phyloP scores from a whole-genome alignment of 2,113 vertebrate genomes.

The Pterocles orientalis region DNA sequence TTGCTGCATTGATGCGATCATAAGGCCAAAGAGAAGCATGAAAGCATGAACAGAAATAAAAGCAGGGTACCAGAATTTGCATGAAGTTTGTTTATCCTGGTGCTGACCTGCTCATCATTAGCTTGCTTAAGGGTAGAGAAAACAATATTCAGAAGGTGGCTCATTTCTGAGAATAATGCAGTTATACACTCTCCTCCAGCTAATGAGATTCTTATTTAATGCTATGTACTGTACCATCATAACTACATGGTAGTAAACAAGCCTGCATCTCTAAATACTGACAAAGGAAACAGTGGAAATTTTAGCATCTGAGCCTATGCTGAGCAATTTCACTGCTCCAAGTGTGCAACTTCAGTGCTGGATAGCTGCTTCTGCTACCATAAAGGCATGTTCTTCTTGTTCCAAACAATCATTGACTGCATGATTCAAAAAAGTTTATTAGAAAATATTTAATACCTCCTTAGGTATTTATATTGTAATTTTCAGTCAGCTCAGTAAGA shows the following conservation, averaged over 20 bases:
- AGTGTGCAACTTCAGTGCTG: neutral
- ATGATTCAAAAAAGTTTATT: neutral
- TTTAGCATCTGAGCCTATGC: neutral
- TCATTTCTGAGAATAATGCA: neutral
- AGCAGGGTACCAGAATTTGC: neutral
- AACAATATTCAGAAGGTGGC: neutral
- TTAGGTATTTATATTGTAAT: neutral
- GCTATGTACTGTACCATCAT: neutral
- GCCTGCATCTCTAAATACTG: neutral
- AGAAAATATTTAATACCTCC: neutral
- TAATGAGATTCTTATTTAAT: neutral
- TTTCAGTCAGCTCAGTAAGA: neutral
- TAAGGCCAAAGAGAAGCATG: neutral
- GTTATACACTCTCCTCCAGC: neutral
- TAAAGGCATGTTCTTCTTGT: neutral
- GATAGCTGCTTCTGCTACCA: neutral
- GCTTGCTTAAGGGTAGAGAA: neutral
- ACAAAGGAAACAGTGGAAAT: neutral
- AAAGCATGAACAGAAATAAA: neutral
- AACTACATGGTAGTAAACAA: neutral
- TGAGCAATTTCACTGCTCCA: neutral
- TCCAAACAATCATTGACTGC: neutral
- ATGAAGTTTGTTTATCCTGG: neutral
- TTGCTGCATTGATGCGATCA: fast-evolving
- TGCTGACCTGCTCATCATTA: neutral